These are phyloP conservation scores for Drosophila nr. medialis DNA, from an alignment of 2,888 invertebrate genomes.

Conservation along the genomic window DNA sequence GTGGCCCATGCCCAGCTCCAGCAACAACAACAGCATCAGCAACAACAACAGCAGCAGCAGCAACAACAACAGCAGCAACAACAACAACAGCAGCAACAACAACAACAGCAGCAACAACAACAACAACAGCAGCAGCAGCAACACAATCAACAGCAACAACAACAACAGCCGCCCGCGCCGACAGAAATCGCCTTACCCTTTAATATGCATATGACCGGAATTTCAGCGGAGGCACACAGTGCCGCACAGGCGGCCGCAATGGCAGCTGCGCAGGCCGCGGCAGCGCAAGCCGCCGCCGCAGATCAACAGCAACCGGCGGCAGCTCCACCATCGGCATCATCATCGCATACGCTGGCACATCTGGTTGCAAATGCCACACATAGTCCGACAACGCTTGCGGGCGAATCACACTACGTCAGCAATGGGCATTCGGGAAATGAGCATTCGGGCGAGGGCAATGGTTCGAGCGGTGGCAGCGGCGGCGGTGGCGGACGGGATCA, in stretches of 20 bases:
- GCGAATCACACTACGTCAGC: conserved; percentile 70
- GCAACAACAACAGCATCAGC: conserved; percentile 68
- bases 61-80: conserved; percentile 73
- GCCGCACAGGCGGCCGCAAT: conserved; percentile 84
- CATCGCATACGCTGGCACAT: conserved; percentile 76
- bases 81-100: conserved; percentile 62
- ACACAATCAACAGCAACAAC: conserved; percentile 68
- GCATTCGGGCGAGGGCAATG: conserved; percentile 61
- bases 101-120: conserved; percentile 71
- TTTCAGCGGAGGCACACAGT: conserved; percentile 82
- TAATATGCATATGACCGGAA: conserved; percentile 82
- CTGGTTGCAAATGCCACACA: conserved; percentile 78
- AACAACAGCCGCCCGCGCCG: conserved; percentile 77
- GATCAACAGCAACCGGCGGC: conserved; percentile 71
- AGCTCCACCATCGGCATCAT: conserved; percentile 43
- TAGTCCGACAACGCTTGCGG: conserved; percentile 70
- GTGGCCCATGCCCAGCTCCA: conserved; percentile 72
- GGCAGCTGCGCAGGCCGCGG: conserved; percentile 84
- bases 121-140: conserved; percentile 62
- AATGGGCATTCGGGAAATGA: conserved; percentile 70
- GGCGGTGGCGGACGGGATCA: conserved; percentile 62
- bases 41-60: conserved; percentile 60
- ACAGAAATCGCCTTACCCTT: conserved; percentile 83
- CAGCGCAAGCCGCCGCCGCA: conserved; percentile 82
- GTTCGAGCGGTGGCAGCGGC: conserved; percentile 59